Evolutionary conservation across 2,888 invertebrate genomes (phyloP), one percentile per base, ranked within the genome.

Genomic region (Anticlea derivata): DNA sequence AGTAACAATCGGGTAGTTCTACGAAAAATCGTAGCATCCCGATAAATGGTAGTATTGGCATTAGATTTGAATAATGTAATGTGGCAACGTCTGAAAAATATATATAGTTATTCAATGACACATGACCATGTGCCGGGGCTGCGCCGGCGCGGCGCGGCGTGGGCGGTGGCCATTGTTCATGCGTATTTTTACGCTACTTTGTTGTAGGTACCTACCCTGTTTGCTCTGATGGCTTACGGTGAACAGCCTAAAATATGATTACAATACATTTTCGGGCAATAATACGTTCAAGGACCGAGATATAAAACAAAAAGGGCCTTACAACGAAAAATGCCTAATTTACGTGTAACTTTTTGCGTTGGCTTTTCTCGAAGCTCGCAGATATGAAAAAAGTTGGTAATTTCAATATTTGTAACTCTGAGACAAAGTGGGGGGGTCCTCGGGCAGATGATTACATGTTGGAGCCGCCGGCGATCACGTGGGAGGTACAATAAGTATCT

Each of bases 341-440:
- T 48, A 31, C 38, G 27, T 47, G 38, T 31, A 38, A 48, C 43
- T 44, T 53, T 51, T 44, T 34, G 43, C 44, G 20, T 30, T 30
- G 34, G 33, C 22, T 48, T 53, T 30, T 26, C 30, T 31, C 26
- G 8, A 35, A 26, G 30, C 30, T 48, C 17, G 44, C 29, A 40
- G 34, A 48, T 55, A 58, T 60, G 58, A 58, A 60, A 58, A 60
- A 60, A 60, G 55, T 60, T 60, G 29, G 53, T 44, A 49, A 49
- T 50, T 58, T 47, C 46, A 53, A 54, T 55, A 53, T 58, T 55
- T 49, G 58, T 48, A 39, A 27, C 34, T 26, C 8, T 34, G 48
- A 44, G 39, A 48, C 53, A 53, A 44, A 44, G 44, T 22, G 48
- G 35, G 51, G 10, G 5, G 13, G 12, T 6, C 5, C 37, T n/a